Conservation (phyloP, 2,113 vertebrate genomes). For the Forbesichthys papilliferus region DNA sequence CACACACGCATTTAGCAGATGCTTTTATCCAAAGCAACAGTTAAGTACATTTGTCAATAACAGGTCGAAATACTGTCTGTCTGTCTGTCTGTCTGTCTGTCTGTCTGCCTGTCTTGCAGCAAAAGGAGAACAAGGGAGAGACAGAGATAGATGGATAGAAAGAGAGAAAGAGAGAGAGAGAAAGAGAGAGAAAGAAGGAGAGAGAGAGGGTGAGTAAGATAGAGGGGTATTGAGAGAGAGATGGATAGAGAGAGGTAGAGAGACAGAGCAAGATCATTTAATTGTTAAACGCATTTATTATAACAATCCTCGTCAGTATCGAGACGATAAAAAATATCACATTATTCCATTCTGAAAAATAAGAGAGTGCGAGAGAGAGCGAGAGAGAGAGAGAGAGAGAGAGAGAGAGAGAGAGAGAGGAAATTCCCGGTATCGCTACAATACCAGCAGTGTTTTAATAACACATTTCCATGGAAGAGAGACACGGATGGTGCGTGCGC, state of each 20-base stretch:
- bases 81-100: not conserved
- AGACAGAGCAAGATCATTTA: not conserved
- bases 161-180: not conserved
- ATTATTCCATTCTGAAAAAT: too few relatives aligned
- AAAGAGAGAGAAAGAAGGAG: constrained; percentile 7
- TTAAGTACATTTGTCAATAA: too few relatives aligned
- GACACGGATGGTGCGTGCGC: not conserved
- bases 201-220: not conserved
- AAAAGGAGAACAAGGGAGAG: constrained; percentile 14
- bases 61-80: not conserved
- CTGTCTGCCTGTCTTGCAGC: too few relatives aligned
- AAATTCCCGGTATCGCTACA: too few relatives aligned
- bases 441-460: too few relatives aligned
- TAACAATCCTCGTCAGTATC: too few relatives aligned
- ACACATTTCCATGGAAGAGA: too few relatives aligned
- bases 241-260: too few relatives aligned
- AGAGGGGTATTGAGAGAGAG: too few relatives aligned
- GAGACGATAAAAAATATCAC: not conserved
- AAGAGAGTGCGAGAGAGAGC: constrained; percentile 24
- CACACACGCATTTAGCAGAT: too few relatives aligned
- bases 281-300: too few relatives aligned
- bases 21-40: too few relatives aligned
- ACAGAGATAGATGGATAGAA: constrained; percentile 23
- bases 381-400: not conserved
- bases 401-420: not conserved